Evolutionary conservation across 2,113 vertebrate genomes (phyloP), one percentile per base, ranked within the genome.

Genomic region (Chlamydotis undulata): DNA sequence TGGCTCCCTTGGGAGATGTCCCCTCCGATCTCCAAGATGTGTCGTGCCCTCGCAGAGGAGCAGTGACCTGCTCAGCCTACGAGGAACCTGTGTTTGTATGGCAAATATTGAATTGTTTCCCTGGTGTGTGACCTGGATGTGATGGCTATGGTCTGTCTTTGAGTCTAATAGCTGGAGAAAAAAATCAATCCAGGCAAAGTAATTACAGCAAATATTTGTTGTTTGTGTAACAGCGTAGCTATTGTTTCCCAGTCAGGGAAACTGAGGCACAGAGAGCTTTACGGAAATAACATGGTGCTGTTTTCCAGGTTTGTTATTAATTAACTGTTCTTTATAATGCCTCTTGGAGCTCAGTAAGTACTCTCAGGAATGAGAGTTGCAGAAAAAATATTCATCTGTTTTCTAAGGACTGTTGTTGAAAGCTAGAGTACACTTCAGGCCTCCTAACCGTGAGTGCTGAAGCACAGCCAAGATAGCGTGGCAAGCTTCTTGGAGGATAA

Each of bases 1-100:
- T 22, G 1, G 1, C 0, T 83, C 23, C 15, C 5, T 49, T 4
- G 7, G 18, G 45, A 59, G 28, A 15, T 18, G n/a, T 50, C 7
- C 5, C 4, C 21, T 56, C 21, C 0, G 0, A 17, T n/a, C 45
- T 31, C 33, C 23, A 59, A 15, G 50, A 3, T 16, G 12, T 5
- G 29, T 2, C 0, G 1, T 45, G 56, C 8, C 37, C 56, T 56
- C 21, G 39, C 45, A 57, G 69, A 59, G 57, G 25, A 85, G 65
- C 35, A 31, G 60, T 12, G 52, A 29, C 43, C 67, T 64, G 37
- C 60, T 39, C 16, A 5, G 74, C 23, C 43, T 67, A 4, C 4
- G 31, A 45, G 33, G 43, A 55, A 13, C 9, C 33, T 23, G 6
- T 21, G 45, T 49, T 28, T 63, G 59, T 19, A 0, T 18, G 12